Base-by-base conservation (phyloP, 2,113 vertebrate genomes). In the Xiphophorus hellerii region DNA sequence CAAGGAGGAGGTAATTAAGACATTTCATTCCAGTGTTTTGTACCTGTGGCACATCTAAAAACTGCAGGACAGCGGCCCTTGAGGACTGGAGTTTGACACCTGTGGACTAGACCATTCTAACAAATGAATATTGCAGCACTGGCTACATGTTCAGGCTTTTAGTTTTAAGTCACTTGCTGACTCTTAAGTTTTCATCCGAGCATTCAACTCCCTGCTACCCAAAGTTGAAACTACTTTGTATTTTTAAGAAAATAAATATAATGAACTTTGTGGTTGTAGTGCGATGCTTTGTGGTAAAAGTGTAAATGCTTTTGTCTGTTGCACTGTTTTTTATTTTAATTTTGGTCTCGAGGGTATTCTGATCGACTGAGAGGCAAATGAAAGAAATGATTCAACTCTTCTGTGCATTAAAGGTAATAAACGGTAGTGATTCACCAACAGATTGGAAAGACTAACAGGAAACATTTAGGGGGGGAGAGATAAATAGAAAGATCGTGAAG, bases 401-500 rank as follows among this genome's bases (percentile, higher is more conserved):
- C 72, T 10, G 71, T 69, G 60, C 12, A 4, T 69, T 28, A 28
- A 60, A 58, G 62, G 62, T 71, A 42, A 75, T 58, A 62, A 31
- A 69, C 61, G 63, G 63, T 33, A 69, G 64, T 37, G 62, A 67
- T 39, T 39, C 20, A 0, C 22, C 0, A 70, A 20, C 3, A 27
- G 48, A 80, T 29, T 7, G 27, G 37, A 67, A 73, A 73, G 65
- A 85, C 12, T 44, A 73, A 73, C 51, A n/a, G 51, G 51, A 58
- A 58, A 1, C 51, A n/a, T 65, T 82, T 48, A 29, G 63, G 14
- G 54, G 63, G 22, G 61, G 69, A 62, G 72, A 85, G 76, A 70
- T 33, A 33, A 74, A 78, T 39, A 70, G 30, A 75, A 60, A 69
- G 66, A 78, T 42, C 65, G 37, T 69, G 71, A 72, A 71, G 81